Evolutionary conservation across 2,797 vertebrate species (phyloP), one percentile per base, ranked within the genome.

Genomic region (Smutsia temminckii): DNA sequence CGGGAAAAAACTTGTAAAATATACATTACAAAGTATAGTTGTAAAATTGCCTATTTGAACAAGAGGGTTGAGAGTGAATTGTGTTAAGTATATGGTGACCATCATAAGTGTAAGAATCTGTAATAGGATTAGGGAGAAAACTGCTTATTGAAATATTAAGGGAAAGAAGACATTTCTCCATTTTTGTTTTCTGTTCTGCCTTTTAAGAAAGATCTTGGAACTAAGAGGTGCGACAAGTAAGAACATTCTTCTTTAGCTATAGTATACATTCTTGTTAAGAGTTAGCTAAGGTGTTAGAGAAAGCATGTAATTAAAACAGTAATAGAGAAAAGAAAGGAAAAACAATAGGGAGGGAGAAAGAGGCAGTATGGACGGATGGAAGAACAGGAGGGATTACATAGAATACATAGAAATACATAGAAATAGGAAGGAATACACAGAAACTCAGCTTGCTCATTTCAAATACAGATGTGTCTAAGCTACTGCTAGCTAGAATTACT

Each of bases 121-220:
- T 42, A 40, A 29, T 91, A 46, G 18, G 49, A 37, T 84, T 79
- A 71, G 12, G 72, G n/a, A 88, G 59, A 93, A 84, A 89, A 51
- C 32, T 68, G 17, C 23, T 55, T 91, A n/a, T 89, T 81, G 12
- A 88, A 80, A n/a, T 53, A 20, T 77, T 89, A 64, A 84, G 59
- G 29, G 27, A 74, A 83, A 49, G 32, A 81, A 93, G 20, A 57
- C 32, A 74, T 89, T 77, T 18, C 46, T 64, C 34, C 17, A 61
- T 46, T 85, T 93, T 88, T 85, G 11, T 92, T 92, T 96, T 86
- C 29, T 86, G 2, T 78, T 72, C 25, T 81, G 29, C 32, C 14
- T 95, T 91, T 85, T 87, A 87, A 80, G 57, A 91, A 64, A n/a
- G 37, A 59, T 20, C 37, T 63, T 69, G 63, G 57, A 95, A 8